Base-by-base conservation (phyloP, 2,797 vertebrate species). In the Yasuhikotakia modesta region DNA sequence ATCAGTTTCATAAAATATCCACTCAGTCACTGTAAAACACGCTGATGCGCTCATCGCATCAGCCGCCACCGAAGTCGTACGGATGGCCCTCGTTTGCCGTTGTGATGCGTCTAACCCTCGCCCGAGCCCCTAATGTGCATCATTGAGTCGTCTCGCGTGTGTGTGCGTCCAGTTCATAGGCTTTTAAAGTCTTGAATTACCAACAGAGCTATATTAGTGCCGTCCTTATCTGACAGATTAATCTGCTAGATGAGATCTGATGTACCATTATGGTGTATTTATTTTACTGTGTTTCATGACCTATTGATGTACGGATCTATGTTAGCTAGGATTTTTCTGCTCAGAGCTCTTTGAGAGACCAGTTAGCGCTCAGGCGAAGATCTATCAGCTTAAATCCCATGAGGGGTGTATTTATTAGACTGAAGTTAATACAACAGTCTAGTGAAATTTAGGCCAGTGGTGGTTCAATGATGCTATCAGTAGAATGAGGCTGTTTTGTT, bases 1-100 rank as follows among this genome's bases (percentile, higher is more conserved):
- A 70, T 84, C 80, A 73, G 45, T 48, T 60, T 79, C 64, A 81
- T 79, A 52, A 70, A 70, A 63, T 21, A 63, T 76, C 63, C 72
- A 73, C 73, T 84, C 73, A 73, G 65, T 81, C 80, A 78, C 12
- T 64, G 16, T 21, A 63, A 76, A 8, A n/a, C 53, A 69, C 17
- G 17, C 73, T 69, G 53, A 30, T 30, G 39, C 43, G 60, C 60
- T 76, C 43, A 50, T 75, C 32, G 27, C 43, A 66, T 76, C 55
- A 69, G 35, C 65, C 13, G 50, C 22, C 11, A 17, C 74, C 11
- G 4, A 68, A 60, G 27, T 71, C 27, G n/a, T 19, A 48, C n/a
- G 39, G 27, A 43, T 50, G 24, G 46, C 35, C 70, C 66, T 63
- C 64, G 57, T 78, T 73, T 70, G 67, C 39, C 43, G 60, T 2